Evolutionary conservation across 2,797 vertebrate genomes (phyloP), one percentile per base, ranked within the genome.

Genomic region (Sebastes itinus): DNA sequence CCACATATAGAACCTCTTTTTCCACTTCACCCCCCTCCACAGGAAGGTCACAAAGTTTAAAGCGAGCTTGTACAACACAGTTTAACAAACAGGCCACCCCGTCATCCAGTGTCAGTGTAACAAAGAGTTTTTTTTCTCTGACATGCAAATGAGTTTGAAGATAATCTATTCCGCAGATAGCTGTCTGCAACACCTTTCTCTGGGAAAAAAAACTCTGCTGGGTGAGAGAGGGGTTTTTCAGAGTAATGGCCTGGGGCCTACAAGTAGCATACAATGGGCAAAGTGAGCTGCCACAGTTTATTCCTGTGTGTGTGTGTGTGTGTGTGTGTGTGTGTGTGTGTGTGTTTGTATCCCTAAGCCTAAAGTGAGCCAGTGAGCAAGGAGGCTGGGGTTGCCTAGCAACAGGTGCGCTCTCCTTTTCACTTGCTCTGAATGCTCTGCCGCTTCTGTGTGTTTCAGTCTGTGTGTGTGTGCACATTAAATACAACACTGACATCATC

Each of bases 361-460:
- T 75, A 33, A 88, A 90, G 81, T 68, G 80, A 91, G 78, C 81
- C 82, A 84, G 77, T 42, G 81, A 89, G 81, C 73, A 84, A 86
- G 86, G 87, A 93, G 92, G 89, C 78, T 83, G 72, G 59, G 85
- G 95, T 96, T 96, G 94, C 95, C 87, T 95, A 95, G 95, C 93
- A 96, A 96, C 95, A 95, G 88, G 93, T 94, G 86, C 61, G 18
- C 84, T 88, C 85, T 92, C 84, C 87, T 91, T 93, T 94, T 91
- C 84, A 88, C 84, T 87, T 66, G 87, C 87, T 92, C 85, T 85
- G 84, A 92, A 90, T 75, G 71, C 89, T 85, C 66, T 78, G 78
- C 82, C 60, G 79, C 83, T 84, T 84, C 25, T 80, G 68, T 67
- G 52, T 62, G 61, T 35, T 46, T 75, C 75, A 27, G 68, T 81